Evolutionary conservation across 30 jellyfish, hydroid and myxozoan genomes (phyloP), one percentile per base, ranked within the genome.

Genomic region (Chrysaora quinquecirrha): DNA sequence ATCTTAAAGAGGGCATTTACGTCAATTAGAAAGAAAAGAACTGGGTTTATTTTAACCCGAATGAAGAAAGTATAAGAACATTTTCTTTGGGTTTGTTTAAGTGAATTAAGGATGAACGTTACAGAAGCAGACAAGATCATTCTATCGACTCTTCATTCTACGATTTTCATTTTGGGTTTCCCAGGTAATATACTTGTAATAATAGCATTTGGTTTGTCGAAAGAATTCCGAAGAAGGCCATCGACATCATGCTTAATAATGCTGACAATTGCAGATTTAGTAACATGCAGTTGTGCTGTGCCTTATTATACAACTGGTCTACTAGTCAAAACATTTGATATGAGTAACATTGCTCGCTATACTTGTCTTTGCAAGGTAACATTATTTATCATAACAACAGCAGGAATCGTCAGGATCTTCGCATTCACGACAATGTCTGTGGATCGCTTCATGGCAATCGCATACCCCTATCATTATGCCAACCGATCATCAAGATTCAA

Each of bases 261-360:
- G 9, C 38, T 89, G 35, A 85, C 97, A 0, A 43, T 76, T 31
- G 84, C 92, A 22, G 97, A 89, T 70, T 48, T 82, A 43, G 78
- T 89, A n/a, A 91, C 87, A 35, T 43, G 63, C 1, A 18, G 82
- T 3, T 84, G 76, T 48, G 85, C 90, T 1, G 76, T 87, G 20
- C 97, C 97, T 19, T 80, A 80, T 35, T 80, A 80, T 47, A 60
- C 90, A 1, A 80, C 75, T 48, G 90, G 90, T 34, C 47, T 80
- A 24, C 23, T 80, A 22, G 48, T 50, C n/a, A 47, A 50, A 28
- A 72, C 30, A 0, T 80, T 80, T 34, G 90, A 80, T 29, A 60
- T 49, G 2, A 63, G 83, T 16, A 49, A 58, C 14, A 79, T 79
- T 0, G 69, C 19, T 52, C 68, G 35, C 20, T 80, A 65, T 34